Evolutionary conservation across 2,113 vertebrate species (phyloP), one percentile per base, ranked within the genome.

Genomic region (Proteles cristata): DNA sequence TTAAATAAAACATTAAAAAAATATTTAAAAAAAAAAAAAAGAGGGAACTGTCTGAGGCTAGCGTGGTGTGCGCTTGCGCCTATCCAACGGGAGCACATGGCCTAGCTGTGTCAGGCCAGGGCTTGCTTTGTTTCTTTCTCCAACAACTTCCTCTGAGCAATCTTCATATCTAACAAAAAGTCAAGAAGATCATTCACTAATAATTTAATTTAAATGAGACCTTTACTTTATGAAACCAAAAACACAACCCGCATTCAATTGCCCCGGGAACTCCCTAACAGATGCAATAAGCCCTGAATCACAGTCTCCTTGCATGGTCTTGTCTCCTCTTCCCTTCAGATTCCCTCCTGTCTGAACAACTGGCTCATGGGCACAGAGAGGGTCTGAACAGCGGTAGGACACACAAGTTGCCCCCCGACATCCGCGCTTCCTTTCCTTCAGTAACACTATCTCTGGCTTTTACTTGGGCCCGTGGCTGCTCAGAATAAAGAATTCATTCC

Each of bases 161-260:
- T 26, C 53, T 71, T 86, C 61, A 2, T 19, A 33, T 19, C 17
- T 25, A 89, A 55, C 26, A 91, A 63, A 89, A 80, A 80, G 76
- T 53, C 83, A 45, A 88, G 66, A 85, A 73, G 80, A 65, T 33
- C 69, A 63, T 63, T 89, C 31, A 14, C 21, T 31, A 65, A 82
- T 55, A 16, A 96, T 58, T 88, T n/a, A 53, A 80, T 74, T 82
- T 28, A 79, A 94, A 50, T 10, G 31, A 96, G 86, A 77, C n/a
- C 33, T 90, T 87, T 61, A 85, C 50, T 69, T n/a, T 8, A 43
- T 66, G 79, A 92, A 93, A 91, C 53, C 71, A 81, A 77, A 88
- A 93, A 80, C 28, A 71, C 77, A 79, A 85, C 16, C n/a, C 73
- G 68, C 28, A 86, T 26, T 90, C 39, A 94, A 35, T 39, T 61